phyloP scores from a whole-genome alignment of 2,113 vertebrate species.

The Ageneiosus marmoratus region DNA sequence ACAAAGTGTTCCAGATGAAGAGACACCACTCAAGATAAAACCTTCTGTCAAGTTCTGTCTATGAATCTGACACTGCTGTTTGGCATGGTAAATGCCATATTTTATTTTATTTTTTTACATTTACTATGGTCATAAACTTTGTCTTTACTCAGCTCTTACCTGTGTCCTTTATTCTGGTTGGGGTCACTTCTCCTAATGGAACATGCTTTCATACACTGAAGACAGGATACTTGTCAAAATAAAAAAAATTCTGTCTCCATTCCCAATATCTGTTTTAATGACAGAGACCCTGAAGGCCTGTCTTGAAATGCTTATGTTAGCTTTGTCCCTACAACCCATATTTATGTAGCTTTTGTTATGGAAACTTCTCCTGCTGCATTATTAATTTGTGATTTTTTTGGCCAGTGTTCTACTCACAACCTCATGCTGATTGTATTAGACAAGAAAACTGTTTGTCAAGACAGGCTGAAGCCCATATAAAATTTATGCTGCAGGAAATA shows the following conservation, averaged over 20 bases:
- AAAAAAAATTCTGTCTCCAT: slow-evolving; percentile 61
- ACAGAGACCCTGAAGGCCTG: slow-evolving; percentile 60
- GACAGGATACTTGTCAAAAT: slow-evolving; percentile 19
- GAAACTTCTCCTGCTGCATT: slow-evolving; percentile 71
- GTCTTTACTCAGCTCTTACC: slow-evolving; percentile 3
- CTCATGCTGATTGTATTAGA: slow-evolving; percentile 68
- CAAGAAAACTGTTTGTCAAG: slow-evolving; percentile 53
- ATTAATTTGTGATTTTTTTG: slow-evolving; percentile 69
- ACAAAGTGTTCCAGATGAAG: neutral
- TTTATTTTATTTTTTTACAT: slow-evolving; percentile 5
- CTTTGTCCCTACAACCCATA: slow-evolving; percentile 61
- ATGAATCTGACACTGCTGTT: neutral
- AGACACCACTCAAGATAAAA: neutral
- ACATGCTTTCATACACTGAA: slow-evolving; percentile 26
- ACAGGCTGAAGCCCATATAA: slow-evolving; percentile 65
- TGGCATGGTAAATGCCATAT: neutral
- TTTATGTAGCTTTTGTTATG: slow-evolving; percentile 57
- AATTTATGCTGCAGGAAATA: too few relatives aligned
- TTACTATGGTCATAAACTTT: slow-evolving; percentile 12
- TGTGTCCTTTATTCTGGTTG: slow-evolving; percentile 28
- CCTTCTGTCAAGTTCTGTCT: neutral
- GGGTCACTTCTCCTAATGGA: slow-evolving; percentile 15
- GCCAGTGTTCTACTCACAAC: slow-evolving; percentile 41
- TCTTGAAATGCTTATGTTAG: slow-evolving; percentile 64
- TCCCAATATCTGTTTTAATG: slow-evolving; percentile 65